These are phyloP conservation scores for Zootoca vivipara DNA, from an alignment of 2,113 vertebrate species.

Conservation along the genomic window DNA sequence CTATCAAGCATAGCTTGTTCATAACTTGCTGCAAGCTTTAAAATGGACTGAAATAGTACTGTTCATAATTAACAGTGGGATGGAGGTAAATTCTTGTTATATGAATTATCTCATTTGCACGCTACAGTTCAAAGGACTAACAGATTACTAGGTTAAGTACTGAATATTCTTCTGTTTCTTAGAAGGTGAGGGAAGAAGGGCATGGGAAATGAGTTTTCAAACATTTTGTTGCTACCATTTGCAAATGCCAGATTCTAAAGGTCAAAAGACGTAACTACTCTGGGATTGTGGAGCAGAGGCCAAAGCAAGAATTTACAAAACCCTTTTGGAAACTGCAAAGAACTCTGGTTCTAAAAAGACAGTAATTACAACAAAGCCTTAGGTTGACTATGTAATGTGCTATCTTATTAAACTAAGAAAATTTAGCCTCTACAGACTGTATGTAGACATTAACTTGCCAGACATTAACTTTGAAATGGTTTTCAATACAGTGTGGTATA, in stretches of 20 bases:
- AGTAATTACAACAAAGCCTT: conserved; percentile 35
- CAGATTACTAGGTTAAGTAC: conserved; percentile 34
- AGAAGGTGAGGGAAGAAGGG: conserved; percentile 47
- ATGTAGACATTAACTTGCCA: conserved; percentile 4
- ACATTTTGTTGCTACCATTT: conserved; percentile 41
- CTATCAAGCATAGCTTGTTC: neutral
- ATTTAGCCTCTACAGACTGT: neutral
- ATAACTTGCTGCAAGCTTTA: neutral
- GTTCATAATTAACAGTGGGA: neutral
- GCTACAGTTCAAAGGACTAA: conserved; percentile 35
- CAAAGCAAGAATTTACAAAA: conserved; percentile 21
- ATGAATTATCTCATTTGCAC: conserved; percentile 49
- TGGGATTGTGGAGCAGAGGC: neutral
- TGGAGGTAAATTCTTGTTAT: conserved; percentile 2
- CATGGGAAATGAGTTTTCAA: conserved; percentile 60
- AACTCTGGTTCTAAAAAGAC: conserved; percentile 33
- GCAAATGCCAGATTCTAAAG: neutral
- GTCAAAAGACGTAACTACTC: conserved; percentile 18
- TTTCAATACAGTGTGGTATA: neutral
- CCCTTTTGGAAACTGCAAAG: neutral
- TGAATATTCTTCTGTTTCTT: conserved; percentile 26
- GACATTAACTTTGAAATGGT: conserved; percentile 30
- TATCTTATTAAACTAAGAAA: conserved; percentile 1
- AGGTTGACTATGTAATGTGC: neutral
- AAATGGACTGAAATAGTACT: conserved; percentile 11